Conservation (phyloP, 2,888 invertebrate species). For the Tethea ocularis region DNA sequence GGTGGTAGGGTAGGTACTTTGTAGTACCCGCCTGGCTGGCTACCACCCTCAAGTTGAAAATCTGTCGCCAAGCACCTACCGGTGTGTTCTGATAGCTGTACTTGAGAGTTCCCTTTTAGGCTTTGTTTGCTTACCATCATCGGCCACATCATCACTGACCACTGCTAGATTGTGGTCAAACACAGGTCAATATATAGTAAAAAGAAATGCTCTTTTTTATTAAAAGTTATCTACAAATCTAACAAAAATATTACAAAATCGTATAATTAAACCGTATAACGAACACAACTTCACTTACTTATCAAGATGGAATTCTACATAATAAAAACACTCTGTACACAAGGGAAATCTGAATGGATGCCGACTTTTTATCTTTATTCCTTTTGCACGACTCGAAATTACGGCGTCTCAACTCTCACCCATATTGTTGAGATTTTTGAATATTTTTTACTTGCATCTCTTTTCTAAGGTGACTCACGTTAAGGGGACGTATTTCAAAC, state of each 20-base stretch:
- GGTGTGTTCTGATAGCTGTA: no score
- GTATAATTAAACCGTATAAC: conserved; percentile 27
- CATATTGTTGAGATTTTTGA: conserved; percentile 33
- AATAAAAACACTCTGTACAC: conserved; percentile 65
- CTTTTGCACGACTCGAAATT: conserved; percentile 50
- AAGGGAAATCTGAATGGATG: conserved; percentile 66
- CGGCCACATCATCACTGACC: no score
- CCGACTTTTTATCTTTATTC: conserved; percentile 57
- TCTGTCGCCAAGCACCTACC: no score
- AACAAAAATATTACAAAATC: conserved; percentile 5
- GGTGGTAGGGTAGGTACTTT: no score
- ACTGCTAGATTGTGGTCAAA: no score
- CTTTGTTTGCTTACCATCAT: no score
- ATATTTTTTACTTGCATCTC: conserved; percentile 28
- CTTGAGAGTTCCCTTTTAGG: no score
- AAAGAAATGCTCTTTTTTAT: no score
- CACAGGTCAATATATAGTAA: no score
- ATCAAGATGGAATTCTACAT: conserved; percentile 60
- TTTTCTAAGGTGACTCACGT: not conserved
- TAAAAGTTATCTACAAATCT: not conserved
- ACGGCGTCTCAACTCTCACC: conserved; percentile 49
- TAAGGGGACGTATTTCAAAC: not conserved
- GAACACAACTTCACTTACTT: conserved; percentile 51
- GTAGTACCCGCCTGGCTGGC: no score
- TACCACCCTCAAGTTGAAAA: no score